These are phyloP conservation scores for Eupithecia pulchellata DNA, from an alignment of 2,888 invertebrate genomes.

Conservation along the genomic window DNA sequence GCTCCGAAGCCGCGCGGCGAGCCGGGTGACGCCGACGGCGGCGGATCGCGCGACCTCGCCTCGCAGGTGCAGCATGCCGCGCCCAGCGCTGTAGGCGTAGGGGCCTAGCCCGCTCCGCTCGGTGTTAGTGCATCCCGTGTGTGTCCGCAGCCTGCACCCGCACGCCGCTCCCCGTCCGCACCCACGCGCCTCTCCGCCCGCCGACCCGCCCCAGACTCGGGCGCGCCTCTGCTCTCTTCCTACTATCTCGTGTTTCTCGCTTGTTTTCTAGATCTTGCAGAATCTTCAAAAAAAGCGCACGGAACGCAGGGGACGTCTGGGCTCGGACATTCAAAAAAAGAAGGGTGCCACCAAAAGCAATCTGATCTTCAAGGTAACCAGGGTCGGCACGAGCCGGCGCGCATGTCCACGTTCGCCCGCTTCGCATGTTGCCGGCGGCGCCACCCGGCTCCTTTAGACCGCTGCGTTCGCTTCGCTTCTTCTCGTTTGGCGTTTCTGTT, in stretches of 20 bases:
- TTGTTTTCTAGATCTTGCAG: constrained; percentile 99
- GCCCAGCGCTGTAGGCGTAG: constrained; percentile 69
- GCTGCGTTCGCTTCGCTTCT: constrained; percentile 83
- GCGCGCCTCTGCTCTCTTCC: constrained; percentile 86
- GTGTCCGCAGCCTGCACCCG: constrained; percentile 66
- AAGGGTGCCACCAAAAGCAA: constrained; percentile 98
- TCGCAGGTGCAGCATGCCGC: constrained; percentile 80
- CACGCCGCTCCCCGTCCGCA: constrained; percentile 65
- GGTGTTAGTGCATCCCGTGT: constrained; percentile 81
- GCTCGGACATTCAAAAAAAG: constrained; percentile 96
- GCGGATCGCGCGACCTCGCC: constrained; percentile 79
- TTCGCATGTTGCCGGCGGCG: constrained; percentile 82
- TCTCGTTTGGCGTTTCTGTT: constrained; percentile 79
- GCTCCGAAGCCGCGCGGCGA: constrained; percentile 80
- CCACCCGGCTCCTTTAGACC: constrained; percentile 80
- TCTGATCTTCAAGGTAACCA: constrained; percentile 99
- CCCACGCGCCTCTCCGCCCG: constrained; percentile 68
- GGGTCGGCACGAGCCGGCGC: constrained; percentile 86
- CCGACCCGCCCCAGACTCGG: constrained; percentile 71
- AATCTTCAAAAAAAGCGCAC: constrained; percentile 99
- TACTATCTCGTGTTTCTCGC: constrained; percentile 95
- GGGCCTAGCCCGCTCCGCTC: constrained; percentile 80
- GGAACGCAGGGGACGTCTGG: constrained; percentile 98
- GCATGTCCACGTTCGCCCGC: constrained; percentile 86
- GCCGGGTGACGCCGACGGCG: constrained; percentile 74